Conservation (phyloP, 2,888 invertebrate species). For the Vesta saturnalis region DNA sequence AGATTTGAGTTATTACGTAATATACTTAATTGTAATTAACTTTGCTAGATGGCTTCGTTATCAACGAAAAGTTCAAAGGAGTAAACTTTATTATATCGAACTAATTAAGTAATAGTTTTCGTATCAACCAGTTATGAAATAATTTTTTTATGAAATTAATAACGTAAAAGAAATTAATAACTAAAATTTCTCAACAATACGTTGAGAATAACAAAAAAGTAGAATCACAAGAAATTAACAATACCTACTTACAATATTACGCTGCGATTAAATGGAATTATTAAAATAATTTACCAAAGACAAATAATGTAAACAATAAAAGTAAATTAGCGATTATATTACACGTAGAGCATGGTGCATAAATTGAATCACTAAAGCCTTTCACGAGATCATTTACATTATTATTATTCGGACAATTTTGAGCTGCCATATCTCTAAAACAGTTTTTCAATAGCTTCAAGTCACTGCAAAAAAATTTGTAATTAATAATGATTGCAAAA, state of each 20-base stretch:
- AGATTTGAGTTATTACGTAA: too few species aligned
- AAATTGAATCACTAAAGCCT: constrained; percentile 21
- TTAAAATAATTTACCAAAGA: background rate
- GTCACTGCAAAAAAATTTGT: constrained; percentile 13
- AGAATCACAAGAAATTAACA: background rate
- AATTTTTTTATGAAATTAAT: too few species aligned
- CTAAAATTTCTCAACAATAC: background rate
- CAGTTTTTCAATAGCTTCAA: constrained; percentile 21
- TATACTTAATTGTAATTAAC: too few species aligned
- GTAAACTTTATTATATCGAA: too few species aligned
- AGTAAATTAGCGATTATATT: background rate
- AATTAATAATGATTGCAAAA: background rate
- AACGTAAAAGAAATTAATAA: background rate
- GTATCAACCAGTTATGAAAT: too few species aligned
- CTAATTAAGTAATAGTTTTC: too few species aligned
- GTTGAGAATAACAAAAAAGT: background rate
- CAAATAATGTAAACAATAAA: background rate
- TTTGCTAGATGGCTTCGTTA: too few species aligned
- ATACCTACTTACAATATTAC: background rate
- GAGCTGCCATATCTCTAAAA: constrained; percentile 16
- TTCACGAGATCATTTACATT: constrained; percentile 16
- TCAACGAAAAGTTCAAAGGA: too few species aligned
- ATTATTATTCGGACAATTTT: constrained; percentile 18
- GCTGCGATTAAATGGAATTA: constrained; percentile 4
- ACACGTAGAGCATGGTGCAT: constrained; percentile 21